These are phyloP conservation scores for Micrasema longulum DNA, from an alignment of 1,140 invertebrate species.

Conservation along the genomic window DNA sequence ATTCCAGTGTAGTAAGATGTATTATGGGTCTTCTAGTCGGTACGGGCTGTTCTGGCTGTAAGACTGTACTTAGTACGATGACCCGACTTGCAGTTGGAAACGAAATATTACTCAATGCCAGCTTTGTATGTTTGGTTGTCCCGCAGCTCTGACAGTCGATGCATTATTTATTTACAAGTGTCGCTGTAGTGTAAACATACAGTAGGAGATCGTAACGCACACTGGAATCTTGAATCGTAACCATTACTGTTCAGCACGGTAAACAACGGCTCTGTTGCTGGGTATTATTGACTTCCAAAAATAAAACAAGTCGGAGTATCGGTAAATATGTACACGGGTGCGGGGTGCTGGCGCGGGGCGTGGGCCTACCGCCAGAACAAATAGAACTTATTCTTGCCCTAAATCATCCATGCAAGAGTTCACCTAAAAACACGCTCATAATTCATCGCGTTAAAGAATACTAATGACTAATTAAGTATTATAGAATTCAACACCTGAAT, in stretches of 20 bases:
- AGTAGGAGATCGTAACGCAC: conserved; percentile 12
- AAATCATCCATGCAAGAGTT: no score
- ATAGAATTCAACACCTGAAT: no score
- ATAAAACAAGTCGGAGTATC: conserved; percentile 32
- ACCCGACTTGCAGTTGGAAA: no score
- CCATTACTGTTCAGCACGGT: conserved; percentile 24
- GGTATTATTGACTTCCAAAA: conserved; percentile 39
- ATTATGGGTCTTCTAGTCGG: no score
- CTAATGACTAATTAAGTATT: no score
- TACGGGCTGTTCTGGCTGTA: no score
- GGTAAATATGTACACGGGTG: conserved; percentile 10
- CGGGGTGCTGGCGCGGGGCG: conserved; percentile 8
- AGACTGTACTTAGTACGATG: no score
- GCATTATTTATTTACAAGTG: conserved; percentile 39
- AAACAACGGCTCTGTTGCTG: conserved; percentile 29
- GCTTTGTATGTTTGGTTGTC: conserved; percentile 10
- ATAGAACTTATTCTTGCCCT: neutral
- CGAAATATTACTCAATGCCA: neutral
- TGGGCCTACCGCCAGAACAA: conserved; percentile 2
- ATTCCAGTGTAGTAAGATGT: no score
- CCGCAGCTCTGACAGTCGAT: conserved; percentile 14
- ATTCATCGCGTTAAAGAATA: no score
- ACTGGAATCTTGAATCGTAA: neutral
- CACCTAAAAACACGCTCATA: no score
- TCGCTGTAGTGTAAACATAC: conserved; percentile 29